Evolutionary conservation across 35 echinoderm and acorn worm genomes (phyloP).

Genomic region (Anneissia japonica): DNA sequence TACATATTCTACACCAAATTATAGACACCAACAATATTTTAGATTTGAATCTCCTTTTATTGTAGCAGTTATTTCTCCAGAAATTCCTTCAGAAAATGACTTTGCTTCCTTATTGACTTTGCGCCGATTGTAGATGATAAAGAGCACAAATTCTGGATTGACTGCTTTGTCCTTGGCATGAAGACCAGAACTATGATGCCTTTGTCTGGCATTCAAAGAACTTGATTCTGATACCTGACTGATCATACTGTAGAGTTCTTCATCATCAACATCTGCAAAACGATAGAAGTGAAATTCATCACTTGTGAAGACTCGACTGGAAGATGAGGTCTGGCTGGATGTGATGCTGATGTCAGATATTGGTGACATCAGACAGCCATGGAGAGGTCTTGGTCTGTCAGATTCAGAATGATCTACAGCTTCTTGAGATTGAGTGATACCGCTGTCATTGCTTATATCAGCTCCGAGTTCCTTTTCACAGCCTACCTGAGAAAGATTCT

Average conservation of each 20-base stretch:
- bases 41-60: background rate
- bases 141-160: background rate
- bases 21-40: background rate
- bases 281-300: constrained; percentile 15
- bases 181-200: background rate
- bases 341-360: background rate
- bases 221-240: background rate
- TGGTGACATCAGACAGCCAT: background rate
- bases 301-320: background rate
- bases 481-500: background rate
- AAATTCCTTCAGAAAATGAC: background rate
- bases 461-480: background rate
- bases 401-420: background rate
- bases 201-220: background rate
- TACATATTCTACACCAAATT: too few species aligned
- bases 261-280: constrained; percentile 6
- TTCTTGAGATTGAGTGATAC: background rate
- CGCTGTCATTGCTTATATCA: background rate
- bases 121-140: background rate
- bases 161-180: background rate
- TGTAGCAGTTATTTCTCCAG: background rate
- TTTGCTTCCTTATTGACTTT: background rate
- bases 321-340: background rate
- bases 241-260: constrained; percentile 4
- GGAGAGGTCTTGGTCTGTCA: background rate